Conservation (phyloP, 1,140 invertebrate genomes). For the Drosophila neocordata region DNA sequence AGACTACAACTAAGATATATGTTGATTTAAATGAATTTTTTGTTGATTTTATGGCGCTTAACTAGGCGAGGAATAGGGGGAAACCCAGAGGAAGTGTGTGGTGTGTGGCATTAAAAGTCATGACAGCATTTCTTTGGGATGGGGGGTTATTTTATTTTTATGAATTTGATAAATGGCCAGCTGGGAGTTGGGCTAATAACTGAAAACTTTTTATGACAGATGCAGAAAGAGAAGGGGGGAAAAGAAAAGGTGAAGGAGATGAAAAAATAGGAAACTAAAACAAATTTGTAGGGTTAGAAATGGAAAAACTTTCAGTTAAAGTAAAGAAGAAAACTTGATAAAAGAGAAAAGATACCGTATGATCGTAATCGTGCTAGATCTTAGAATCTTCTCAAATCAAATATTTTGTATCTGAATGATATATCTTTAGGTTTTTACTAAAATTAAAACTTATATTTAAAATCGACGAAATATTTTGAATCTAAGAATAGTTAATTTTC, state of each 20-base stretch:
- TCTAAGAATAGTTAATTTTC: too few species aligned
- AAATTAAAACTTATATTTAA: too few species aligned
- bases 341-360: too few species aligned
- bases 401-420: too few species aligned
- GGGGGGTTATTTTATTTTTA: slow-evolving; percentile 66
- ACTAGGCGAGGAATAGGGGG: slow-evolving; percentile 22
- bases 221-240: slow-evolving; percentile 7
- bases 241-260: slow-evolving; percentile 30
- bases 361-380: too few species aligned
- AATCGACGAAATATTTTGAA: too few species aligned
- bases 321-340: too few species aligned
- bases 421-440: too few species aligned
- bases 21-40: slow-evolving; percentile 80
- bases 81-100: slow-evolving; percentile 61
- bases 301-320: background rate
- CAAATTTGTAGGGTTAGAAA: background rate
- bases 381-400: too few species aligned
- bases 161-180: slow-evolving; percentile 75
- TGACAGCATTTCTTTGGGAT: slow-evolving; percentile 17
- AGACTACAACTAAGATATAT: slow-evolving; percentile 64
- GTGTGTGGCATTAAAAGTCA: slow-evolving; percentile 61
- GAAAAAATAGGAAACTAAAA: slow-evolving; percentile 5
- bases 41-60: slow-evolving; percentile 79
- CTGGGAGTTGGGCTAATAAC: slow-evolving; percentile 67
- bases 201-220: slow-evolving; percentile 65